Conservation (phyloP, 2,797 vertebrate species). For the Stomatorhinus walkeri region DNA sequence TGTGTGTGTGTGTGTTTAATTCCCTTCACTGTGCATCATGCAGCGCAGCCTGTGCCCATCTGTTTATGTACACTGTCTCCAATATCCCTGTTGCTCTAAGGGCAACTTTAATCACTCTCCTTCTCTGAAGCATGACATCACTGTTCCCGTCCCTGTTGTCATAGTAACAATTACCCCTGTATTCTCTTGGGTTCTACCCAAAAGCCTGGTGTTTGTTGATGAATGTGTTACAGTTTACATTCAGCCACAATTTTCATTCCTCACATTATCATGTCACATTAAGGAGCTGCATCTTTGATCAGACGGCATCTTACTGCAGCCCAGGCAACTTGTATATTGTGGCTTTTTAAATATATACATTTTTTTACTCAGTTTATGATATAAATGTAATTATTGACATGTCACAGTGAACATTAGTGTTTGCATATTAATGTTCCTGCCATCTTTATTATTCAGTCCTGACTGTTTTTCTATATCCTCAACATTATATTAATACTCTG, state of each 20-base stretch:
- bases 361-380: not conserved
- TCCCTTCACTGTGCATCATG: not conserved
- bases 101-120: not conserved
- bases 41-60: not conserved
- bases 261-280: not conserved
- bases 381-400: not conserved
- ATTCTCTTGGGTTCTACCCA: not conserved
- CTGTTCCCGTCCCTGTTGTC: not conserved
- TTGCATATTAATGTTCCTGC: not conserved
- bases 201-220: constrained; percentile 5
- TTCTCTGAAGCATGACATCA: not conserved
- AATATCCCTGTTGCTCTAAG: not conserved
- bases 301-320: not conserved
- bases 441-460: not conserved
- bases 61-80: not conserved
- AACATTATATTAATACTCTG: not conserved
- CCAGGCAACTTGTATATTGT: not conserved
- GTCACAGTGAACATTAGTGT: not conserved
- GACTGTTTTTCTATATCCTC: not conserved
- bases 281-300: not conserved
- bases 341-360: not conserved
- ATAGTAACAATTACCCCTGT: constrained; percentile 10
- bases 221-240: not conserved
- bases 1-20: not conserved
- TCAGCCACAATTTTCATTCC: not conserved